These are phyloP conservation scores for Osmoderma eremita DNA, from an alignment of 2,888 invertebrate genomes.

Conservation along the genomic window DNA sequence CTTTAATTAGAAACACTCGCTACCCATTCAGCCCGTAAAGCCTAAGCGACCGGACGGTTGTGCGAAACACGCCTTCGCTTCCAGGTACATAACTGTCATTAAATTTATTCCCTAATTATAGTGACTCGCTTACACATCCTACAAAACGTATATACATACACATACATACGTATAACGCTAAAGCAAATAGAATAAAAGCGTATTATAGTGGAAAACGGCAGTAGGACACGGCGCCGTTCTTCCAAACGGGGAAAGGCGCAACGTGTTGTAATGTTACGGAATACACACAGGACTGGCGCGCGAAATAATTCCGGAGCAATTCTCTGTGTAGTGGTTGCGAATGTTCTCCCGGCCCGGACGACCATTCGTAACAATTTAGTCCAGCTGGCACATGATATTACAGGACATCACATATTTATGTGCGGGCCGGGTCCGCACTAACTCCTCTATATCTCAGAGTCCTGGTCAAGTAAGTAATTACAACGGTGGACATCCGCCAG, in stretches of 20 bases:
- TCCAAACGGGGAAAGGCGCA: too few relatives aligned
- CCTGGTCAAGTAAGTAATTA: conserved; percentile 62
- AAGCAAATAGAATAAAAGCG: conserved; percentile 33
- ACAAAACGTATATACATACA: conserved; percentile 30
- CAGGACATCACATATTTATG: conserved; percentile 65
- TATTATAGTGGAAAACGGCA: not conserved
- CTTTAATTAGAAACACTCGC: too few relatives aligned
- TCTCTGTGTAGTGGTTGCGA: conserved; percentile 58
- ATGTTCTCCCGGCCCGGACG: conserved; percentile 56
- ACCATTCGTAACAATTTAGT: conserved; percentile 65
- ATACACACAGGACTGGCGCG: conserved; percentile 53
- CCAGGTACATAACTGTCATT: conserved; percentile 18
- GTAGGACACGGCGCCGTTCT: conserved; percentile 27
- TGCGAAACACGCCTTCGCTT: too few relatives aligned
- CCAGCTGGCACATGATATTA: conserved; percentile 66
- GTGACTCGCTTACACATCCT: conserved; percentile 41
- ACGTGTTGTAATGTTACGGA: too few relatives aligned
- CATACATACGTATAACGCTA: conserved; percentile 17
- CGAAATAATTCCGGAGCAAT: conserved; percentile 60
- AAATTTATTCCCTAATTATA: conserved; percentile 49
- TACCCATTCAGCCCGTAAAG: too few relatives aligned
- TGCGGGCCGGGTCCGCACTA: conserved; percentile 58
- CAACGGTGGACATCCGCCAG: conserved; percentile 57
- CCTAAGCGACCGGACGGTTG: too few relatives aligned
- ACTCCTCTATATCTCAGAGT: conserved; percentile 55